Evolutionary conservation across 2,113 vertebrate species (phyloP).

Genomic region (Clarias macrocephalus): DNA sequence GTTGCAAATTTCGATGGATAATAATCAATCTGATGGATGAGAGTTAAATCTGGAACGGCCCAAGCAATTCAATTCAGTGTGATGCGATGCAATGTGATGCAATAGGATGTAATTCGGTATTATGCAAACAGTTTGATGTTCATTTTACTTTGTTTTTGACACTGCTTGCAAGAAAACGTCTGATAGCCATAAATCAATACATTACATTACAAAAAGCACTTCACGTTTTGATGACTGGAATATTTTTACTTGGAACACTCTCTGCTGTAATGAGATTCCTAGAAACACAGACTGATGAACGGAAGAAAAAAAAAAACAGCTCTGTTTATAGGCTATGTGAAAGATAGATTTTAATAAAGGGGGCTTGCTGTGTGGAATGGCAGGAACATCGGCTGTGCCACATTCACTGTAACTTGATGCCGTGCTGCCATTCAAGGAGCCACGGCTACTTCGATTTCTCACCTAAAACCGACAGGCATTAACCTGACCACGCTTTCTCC

Average conservation of each 20-base stretch:
- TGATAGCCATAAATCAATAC: conserved; percentile 8
- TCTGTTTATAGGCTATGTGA: neutral
- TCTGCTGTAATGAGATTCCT: conserved; percentile 14
- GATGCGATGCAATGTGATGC: conserved; percentile 12
- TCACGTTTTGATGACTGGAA: conserved; percentile 14
- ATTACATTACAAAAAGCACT: neutral
- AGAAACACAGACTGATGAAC: conserved; percentile 4
- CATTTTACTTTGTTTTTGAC: conserved; percentile 18
- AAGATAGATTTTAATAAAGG: neutral
- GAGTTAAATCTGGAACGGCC: neutral
- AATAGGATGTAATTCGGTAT: conserved; percentile 21
- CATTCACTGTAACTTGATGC: neutral
- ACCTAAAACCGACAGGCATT: neutral
- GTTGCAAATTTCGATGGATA: neutral
- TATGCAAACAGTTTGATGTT: conserved; percentile 27
- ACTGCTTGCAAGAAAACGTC: conserved; percentile 14
- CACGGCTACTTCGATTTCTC: neutral
- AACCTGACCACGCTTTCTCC: neutral
- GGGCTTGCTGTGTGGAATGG: neutral
- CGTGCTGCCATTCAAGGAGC: neutral
- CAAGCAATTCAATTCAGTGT: neutral
- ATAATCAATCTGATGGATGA: conserved; percentile 7
- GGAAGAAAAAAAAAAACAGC: neutral
- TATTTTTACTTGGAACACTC: conserved; percentile 13
- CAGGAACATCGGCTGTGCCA: neutral